Evolutionary conservation across 2,888 invertebrate species (phyloP).

Genomic region (Mechanitis messenoides): DNA sequence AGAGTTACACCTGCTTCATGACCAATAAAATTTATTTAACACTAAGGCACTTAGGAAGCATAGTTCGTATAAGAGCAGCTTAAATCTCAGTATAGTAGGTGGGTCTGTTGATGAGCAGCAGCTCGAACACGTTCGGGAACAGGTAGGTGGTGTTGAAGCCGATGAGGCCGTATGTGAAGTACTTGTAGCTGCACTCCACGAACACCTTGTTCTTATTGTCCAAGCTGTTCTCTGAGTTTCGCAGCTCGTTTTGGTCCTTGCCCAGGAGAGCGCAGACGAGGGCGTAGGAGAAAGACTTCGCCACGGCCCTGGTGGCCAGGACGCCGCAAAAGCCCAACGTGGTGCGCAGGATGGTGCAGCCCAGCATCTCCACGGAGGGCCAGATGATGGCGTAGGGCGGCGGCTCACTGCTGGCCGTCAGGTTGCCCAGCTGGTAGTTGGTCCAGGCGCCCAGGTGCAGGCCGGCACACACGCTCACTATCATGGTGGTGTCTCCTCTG

Average conservation of each 20-base stretch:
- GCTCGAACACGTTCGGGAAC: constrained; percentile 85
- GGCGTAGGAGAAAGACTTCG: constrained; percentile 82
- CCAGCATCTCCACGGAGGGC: constrained; percentile 85
- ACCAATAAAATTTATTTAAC: too few species aligned
- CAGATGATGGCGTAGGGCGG: constrained; percentile 88
- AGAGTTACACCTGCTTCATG: too few species aligned
- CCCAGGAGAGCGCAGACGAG: constrained; percentile 82
- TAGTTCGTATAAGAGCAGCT: constrained; percentile 34
- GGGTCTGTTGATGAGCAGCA: constrained; percentile 85
- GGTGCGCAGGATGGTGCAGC: constrained; percentile 81
- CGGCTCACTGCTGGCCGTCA: constrained; percentile 74
- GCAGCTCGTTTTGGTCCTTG: constrained; percentile 80
- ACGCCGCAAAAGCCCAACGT: constrained; percentile 86
- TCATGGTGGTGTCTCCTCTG: constrained; percentile 93
- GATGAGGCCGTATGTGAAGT: constrained; percentile 86
- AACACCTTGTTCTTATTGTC: constrained; percentile 83
- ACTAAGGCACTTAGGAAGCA: too few species aligned
- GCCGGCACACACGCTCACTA: constrained; percentile 88
- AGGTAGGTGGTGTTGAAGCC: constrained; percentile 87
- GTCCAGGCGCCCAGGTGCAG: constrained; percentile 88
- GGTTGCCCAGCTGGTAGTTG: constrained; percentile 87
- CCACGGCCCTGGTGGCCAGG: constrained; percentile 80
- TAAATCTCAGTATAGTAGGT: constrained; percentile 92
- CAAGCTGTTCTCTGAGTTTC: constrained; percentile 79
- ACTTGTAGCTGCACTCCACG: constrained; percentile 90